Conservation (phyloP, 2,113 vertebrate genomes). For the Ameiurus melas region DNA sequence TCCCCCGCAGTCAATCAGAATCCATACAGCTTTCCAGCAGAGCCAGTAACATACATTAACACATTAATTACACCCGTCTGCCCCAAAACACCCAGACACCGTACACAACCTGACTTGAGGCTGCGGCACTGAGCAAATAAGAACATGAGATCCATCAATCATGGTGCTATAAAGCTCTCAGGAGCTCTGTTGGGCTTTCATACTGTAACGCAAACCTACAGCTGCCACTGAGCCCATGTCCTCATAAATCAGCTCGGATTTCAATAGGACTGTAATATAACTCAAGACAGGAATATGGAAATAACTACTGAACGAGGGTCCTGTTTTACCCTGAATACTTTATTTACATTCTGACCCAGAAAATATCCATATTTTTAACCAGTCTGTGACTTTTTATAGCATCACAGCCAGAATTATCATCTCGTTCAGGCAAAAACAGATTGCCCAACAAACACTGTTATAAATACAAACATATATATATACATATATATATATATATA, state of each 20-base stretch:
- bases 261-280: background rate
- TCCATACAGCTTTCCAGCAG: constrained; percentile 43
- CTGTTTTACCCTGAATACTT: background rate
- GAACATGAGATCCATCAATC: constrained; percentile 19
- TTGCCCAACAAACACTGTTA: background rate
- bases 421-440: too few relatives aligned
- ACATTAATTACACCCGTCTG: constrained; percentile 37
- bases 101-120: background rate
- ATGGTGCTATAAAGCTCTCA: constrained; percentile 27
- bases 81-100: constrained; percentile 27
- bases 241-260: constrained; percentile 18
- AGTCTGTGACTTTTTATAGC: background rate
- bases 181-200: constrained; percentile 23
- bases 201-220: constrained; percentile 30
- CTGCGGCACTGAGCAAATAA: constrained; percentile 19
- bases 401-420: background rate
- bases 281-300: background rate
- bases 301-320: background rate
- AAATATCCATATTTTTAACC: background rate
- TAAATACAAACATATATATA: background rate
- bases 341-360: background rate
- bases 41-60: constrained; percentile 52
- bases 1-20: constrained; percentile 48
- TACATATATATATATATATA: too few relatives aligned
- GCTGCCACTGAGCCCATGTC: background rate